A percentile compares a stretch with the other conserved stretches of the same genome.
Conservation (phyloP, 2,113 vertebrate species). For the Ciconia maguari region DNA sequence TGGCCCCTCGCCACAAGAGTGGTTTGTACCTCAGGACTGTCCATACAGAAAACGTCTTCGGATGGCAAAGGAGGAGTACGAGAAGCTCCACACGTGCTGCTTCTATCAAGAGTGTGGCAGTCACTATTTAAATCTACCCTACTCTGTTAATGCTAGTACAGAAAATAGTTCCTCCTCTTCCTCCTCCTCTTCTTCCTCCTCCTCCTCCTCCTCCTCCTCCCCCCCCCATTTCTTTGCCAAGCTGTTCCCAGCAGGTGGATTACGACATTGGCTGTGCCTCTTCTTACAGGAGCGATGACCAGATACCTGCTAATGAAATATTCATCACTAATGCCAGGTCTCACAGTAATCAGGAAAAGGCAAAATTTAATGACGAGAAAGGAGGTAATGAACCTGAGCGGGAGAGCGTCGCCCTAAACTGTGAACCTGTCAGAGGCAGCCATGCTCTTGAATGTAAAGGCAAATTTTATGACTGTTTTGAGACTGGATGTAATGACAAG, state of each 20-base stretch:
- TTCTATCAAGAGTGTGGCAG: slow-evolving; percentile 87
- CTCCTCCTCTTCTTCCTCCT: slow-evolving; percentile 38
- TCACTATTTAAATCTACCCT: slow-evolving; percentile 88
- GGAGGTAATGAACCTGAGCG: slow-evolving; percentile 57
- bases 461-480: slow-evolving; percentile 79
- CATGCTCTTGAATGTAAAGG: slow-evolving; percentile 75
- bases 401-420: slow-evolving; percentile 66
- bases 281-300: slow-evolving; percentile 72
- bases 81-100: slow-evolving; percentile 88
- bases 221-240: slow-evolving; percentile 72
- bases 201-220: slow-evolving; percentile 52
- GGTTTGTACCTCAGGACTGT: slow-evolving; percentile 84
- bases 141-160: slow-evolving; percentile 79
- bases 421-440: slow-evolving; percentile 69
- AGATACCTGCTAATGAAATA: slow-evolving; percentile 73
- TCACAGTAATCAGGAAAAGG: slow-evolving; percentile 67
- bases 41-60: slow-evolving; percentile 89
- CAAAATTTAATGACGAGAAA: slow-evolving; percentile 65
- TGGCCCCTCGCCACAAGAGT: slow-evolving; percentile 76
- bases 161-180: slow-evolving; percentile 67
- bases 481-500: slow-evolving; percentile 74
- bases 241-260: slow-evolving; percentile 78
- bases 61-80: slow-evolving; percentile 83
- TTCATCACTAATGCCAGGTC: slow-evolving; percentile 72
- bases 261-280: slow-evolving; percentile 69